Evolutionary conservation across 2,113 vertebrate species (phyloP).

Genomic region (Illadopsis cleaveri): DNA sequence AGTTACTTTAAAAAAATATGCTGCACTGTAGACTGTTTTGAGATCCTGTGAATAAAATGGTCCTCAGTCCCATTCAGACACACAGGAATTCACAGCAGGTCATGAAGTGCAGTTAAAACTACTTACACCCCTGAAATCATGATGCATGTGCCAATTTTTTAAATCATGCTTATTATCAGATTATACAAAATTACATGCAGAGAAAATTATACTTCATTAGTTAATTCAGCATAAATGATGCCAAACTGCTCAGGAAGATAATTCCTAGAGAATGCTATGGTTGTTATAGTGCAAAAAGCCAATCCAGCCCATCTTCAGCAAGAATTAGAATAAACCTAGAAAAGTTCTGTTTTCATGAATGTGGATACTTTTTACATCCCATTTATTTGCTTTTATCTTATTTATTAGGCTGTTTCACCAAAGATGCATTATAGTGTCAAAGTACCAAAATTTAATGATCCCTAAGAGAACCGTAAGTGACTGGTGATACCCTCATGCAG

Average conservation of each 20-base stretch:
- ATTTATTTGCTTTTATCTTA: not conserved
- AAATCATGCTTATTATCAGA: conserved; percentile 45
- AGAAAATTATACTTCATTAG: conserved; percentile 49
- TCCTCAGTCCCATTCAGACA: conserved; percentile 24
- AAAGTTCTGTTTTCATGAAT: not conserved
- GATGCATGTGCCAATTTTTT: not conserved
- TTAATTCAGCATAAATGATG: conserved; percentile 25
- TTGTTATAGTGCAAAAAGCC: not conserved
- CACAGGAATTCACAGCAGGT: conserved; percentile 1
- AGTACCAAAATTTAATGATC: not conserved
- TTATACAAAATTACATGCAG: conserved; percentile 50
- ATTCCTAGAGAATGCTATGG: not conserved
- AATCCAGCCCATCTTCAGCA: not conserved
- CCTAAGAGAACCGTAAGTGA: not conserved
- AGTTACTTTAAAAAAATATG: conserved; percentile 14
- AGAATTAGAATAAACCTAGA: not conserved
- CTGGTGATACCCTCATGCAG: not conserved
- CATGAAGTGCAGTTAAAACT: not conserved
- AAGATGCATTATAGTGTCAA: not conserved
- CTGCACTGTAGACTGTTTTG: not conserved
- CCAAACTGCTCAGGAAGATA: conserved; percentile 19
- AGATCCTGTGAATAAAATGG: not conserved
- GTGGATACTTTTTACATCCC: not conserved
- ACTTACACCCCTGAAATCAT: not conserved
- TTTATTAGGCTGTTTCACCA: not conserved